These are phyloP conservation scores for Sebastes steindachneri DNA, from an alignment of 2,797 vertebrate species.

Conservation along the genomic window DNA sequence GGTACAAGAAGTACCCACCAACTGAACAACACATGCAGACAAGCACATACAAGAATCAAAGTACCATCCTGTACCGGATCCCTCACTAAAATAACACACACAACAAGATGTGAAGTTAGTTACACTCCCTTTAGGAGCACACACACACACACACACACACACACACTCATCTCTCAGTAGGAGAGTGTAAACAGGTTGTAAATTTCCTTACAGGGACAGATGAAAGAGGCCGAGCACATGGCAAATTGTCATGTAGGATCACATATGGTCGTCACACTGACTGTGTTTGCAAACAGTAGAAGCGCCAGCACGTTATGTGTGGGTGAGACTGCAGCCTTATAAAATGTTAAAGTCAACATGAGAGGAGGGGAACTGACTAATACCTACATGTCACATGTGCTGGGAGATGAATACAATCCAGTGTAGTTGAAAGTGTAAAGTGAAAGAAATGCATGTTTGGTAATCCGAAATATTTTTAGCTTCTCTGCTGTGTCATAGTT, in stretches of 20 bases:
- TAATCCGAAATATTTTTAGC: not conserved
- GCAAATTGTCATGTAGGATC: constrained; percentile 50
- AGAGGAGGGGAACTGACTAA: not conserved
- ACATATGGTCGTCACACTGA: constrained; percentile 32
- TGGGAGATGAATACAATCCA: fast-evolving
- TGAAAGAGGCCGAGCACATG: constrained; percentile 59
- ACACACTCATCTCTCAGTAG: not conserved
- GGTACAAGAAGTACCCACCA: not conserved
- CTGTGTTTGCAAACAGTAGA: constrained; percentile 34
- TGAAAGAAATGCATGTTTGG: not conserved
- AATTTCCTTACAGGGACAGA: constrained; percentile 51
- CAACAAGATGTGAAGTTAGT: constrained; percentile 15
- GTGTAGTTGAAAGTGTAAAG: not conserved
- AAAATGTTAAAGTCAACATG: not conserved
- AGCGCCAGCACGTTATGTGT: not conserved
- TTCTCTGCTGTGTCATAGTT: not conserved
- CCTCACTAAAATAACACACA: not conserved
- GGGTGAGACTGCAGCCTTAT: not conserved
- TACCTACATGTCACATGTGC: not conserved
- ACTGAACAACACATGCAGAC: not conserved
- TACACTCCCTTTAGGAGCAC: not conserved
- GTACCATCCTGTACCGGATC: not conserved
- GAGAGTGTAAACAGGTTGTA: constrained; percentile 55
- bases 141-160: not conserved
- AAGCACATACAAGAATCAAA: not conserved